Percentiles rank a stretch among this genome's conserved stretches.
Evolutionary conservation across 1,140 invertebrate species (phyloP).

Genomic region (Leptinotarsa texana): DNA sequence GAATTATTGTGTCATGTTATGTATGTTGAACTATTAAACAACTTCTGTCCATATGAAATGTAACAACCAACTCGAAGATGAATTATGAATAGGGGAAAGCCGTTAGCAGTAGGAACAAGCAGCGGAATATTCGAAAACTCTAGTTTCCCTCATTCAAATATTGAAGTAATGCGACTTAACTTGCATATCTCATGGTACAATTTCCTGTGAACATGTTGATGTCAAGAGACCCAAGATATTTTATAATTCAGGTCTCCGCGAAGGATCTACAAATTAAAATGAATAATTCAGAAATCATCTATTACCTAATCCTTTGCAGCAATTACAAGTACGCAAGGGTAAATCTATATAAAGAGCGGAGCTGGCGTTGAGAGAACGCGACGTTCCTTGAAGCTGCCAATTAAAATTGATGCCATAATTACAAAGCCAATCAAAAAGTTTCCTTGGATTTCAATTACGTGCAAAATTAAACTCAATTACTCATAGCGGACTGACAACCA

Average conservation of each 20-base stretch:
- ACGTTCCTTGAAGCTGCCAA: constrained; percentile 44
- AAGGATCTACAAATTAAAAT: constrained; percentile 50
- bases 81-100: too few relatives aligned
- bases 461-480: constrained; percentile 49
- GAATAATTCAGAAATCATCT: constrained; percentile 53
- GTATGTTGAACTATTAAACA: too few relatives aligned
- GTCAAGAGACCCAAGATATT: constrained; percentile 39
- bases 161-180: constrained; percentile 9
- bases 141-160: constrained; percentile 5
- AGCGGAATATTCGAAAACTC: too few relatives aligned
- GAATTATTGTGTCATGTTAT: too few relatives aligned
- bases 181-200: constrained; percentile 9
- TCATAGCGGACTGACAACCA: constrained; percentile 39
- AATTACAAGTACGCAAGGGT: constrained; percentile 47
- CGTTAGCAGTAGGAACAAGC: too few relatives aligned
- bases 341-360: constrained; percentile 45
- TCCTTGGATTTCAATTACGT: constrained; percentile 47
- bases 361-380: constrained; percentile 27
- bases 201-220: constrained; percentile 29
- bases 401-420: constrained; percentile 54
- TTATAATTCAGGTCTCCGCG: constrained; percentile 37
- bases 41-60: too few relatives aligned
- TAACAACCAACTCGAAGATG: too few relatives aligned
- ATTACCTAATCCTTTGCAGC: constrained; percentile 51
- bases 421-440: constrained; percentile 52